phyloP scores from a whole-genome alignment of 2,113 vertebrate genomes.

The Formicarius rufipectus region DNA sequence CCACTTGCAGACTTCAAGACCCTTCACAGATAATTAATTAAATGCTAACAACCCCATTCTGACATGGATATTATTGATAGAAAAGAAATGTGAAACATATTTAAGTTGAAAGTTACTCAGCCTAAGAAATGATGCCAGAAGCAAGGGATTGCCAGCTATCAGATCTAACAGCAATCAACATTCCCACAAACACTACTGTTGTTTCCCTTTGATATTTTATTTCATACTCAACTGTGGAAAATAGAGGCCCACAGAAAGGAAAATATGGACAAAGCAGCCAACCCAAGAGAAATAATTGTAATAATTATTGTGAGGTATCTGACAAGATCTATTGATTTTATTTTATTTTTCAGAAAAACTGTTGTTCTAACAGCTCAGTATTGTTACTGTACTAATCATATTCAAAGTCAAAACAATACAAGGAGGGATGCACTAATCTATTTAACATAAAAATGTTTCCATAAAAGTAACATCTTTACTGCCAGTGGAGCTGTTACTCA shows the following conservation, averaged over 20 bases:
- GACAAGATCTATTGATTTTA: neutral
- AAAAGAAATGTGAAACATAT: neutral
- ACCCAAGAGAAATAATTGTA: neutral
- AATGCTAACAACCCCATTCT: slow-evolving; percentile 25
- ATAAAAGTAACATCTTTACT: neutral
- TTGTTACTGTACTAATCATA: neutral
- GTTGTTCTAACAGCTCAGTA: neutral
- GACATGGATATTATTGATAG: neutral
- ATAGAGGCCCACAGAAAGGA: neutral
- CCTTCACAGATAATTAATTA: slow-evolving; percentile 29
- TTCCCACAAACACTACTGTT: neutral
- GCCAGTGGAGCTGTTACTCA: neutral
- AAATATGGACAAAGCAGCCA: neutral
- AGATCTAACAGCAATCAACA: neutral
- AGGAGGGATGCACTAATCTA: neutral
- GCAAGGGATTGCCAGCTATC: neutral
- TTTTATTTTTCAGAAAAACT: neutral
- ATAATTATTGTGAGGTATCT: neutral
- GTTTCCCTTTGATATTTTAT: neutral
- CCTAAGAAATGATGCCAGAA: neutral
- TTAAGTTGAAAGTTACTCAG: neutral
- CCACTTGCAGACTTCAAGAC: slow-evolving; percentile 12
- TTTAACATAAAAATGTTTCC: neutral
- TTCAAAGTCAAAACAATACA: neutral
- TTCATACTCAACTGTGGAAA: neutral